Base-by-base conservation (phyloP, 2,888 invertebrate species). In the Perithous albicinctus region DNA sequence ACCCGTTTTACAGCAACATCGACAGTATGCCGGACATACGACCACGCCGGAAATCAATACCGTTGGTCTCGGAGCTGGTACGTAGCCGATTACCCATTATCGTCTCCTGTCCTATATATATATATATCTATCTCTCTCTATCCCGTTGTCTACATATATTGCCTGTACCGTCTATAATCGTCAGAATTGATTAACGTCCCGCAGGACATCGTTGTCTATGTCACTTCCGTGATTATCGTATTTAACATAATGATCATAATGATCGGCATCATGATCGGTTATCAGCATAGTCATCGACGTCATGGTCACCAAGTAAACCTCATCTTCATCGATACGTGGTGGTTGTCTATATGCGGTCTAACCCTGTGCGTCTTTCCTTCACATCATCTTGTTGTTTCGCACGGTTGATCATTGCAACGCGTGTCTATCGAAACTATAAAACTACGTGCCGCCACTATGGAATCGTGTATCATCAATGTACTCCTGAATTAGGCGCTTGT, bases 11-110 rank as follows among this genome's bases (percentile, higher is more conserved):
- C 95, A 99, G 98, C 93, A 98, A 98, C 93, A 99, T 99, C 94
- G 99, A 99, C 95, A 99, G 99, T 92, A 99, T 98, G 98, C 99
- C 99, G 67, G 99, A 99, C 93, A 99, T 99, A 93, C 96, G 99
- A 91, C 98, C 99, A 73, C 95, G 98, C 90, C 95, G 99, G 92
- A 99, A 99, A 94, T 99, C 99, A 70, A 99, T 99, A 91, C 99
- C 99, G 38, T 95, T 99, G 91, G 99, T 99, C 90, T 99, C 99
- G 83, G 99, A 99, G 94, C 95, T 99, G 96, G 99, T 99, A 96
- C 96, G 98, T 96, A 89, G 84, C 87, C 87, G 88, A 90, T 90
- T 86, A 87, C 86, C 87, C 88, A 88, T 89, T 89, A 90, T 90
- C 85, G 41, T 82, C 32, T 74, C 18, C 67, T 61, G 18, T 77